Base-by-base conservation (phyloP, 2,888 invertebrate genomes). In the Gastracanthus pulcherrimus region DNA sequence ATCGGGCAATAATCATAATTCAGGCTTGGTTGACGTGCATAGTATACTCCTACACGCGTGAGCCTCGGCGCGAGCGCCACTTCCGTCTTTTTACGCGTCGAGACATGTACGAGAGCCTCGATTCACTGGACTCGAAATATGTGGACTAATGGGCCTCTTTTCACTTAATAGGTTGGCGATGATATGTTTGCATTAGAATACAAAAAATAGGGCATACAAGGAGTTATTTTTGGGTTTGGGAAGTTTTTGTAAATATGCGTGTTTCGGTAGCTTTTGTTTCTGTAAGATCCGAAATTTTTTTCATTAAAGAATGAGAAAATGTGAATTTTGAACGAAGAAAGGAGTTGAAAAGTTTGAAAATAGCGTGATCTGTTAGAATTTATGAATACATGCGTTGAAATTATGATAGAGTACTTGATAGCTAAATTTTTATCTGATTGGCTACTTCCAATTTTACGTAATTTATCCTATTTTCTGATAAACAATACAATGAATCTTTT, bases 1-100 rank as follows among this genome's bases (percentile, higher is more conserved):
- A 74, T 80, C 64, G 74, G 38, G 67, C 62, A 77, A 82, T 80
- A 80, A 82, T 80, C 82, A 75, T 82, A 82, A 80, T 80, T 82
- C 82, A 80, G 67, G n/a, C n/a, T n/a, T n/a, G n/a, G n/a, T n/a
- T n/a, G n/a, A n/a, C n/a, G n/a, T n/a, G n/a, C n/a, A n/a, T n/a
- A n/a, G n/a, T n/a, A n/a, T n/a, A n/a, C n/a, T n/a, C n/a, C n/a
- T n/a, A n/a, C n/a, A n/a, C n/a, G n/a, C 19, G n/a, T 16, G 48
- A 26, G 36, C n/a, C n/a, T 66, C 19, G 23, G 66, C 29, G 60
- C 13, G 29, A 36, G 62, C 58, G 55, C 36, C 31, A 72, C 67
- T 76, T 72, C 76, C 76, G 76, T n/a, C n/a, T n/a, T n/a, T n/a
- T n/a, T n/a, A n/a, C n/a, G n/a, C n/a, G n/a, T n/a, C n/a, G n/a